Conservation (phyloP, 64 coral and sea anemone species). For the Montipora efflorescens region DNA sequence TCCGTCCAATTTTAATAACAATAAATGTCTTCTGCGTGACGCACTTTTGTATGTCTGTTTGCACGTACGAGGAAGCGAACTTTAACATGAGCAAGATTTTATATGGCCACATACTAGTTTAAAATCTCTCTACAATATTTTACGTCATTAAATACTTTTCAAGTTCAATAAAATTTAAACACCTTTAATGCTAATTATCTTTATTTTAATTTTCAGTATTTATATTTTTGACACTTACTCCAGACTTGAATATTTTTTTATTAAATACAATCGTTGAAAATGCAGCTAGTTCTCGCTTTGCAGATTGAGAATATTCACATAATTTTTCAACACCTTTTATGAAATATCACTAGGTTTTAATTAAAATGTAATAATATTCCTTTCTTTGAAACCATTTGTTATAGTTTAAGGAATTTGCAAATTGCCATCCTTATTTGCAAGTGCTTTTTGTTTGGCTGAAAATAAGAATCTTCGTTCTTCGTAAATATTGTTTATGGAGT, state of each 20-base stretch:
- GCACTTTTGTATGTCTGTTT: background rate
- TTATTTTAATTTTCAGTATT: background rate
- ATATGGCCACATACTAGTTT: background rate
- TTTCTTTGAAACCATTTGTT: background rate
- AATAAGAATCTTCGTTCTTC: background rate
- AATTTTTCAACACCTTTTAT: background rate
- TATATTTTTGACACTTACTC: background rate
- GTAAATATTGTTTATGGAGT: background rate
- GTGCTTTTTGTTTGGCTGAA: background rate
- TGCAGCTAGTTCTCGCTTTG: background rate
- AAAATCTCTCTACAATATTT: background rate
- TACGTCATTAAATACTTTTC: background rate
- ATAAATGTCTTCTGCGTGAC: background rate
- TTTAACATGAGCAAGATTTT: background rate
- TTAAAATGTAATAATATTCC: background rate
- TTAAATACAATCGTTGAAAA: background rate
- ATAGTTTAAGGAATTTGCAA: background rate
- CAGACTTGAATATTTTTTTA: background rate
- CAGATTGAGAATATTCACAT: background rate
- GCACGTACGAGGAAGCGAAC: background rate
- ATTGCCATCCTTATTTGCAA: background rate
- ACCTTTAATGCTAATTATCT: background rate
- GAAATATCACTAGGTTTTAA: background rate
- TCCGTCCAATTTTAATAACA: constrained; percentile 29
- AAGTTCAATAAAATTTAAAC: background rate